Evolutionary conservation across 2,113 vertebrate species (phyloP).

Genomic region (Bos indicus): DNA sequence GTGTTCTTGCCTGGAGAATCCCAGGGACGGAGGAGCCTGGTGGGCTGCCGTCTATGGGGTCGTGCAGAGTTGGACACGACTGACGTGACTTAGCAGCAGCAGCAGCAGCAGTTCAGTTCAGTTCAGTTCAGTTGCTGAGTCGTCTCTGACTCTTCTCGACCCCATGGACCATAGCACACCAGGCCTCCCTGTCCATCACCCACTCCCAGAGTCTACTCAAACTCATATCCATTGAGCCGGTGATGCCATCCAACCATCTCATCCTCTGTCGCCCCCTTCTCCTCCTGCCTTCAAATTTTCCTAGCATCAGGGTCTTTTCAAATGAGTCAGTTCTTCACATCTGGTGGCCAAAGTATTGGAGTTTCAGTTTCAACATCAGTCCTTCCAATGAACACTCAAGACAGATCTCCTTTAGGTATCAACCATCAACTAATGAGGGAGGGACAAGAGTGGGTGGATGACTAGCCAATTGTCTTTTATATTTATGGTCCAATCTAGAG

Average conservation of each 20-base stretch:
- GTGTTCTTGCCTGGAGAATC: too few relatives aligned
- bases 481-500: background rate
- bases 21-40: too few relatives aligned
- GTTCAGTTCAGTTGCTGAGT: background rate
- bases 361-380: background rate
- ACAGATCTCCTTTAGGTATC: background rate
- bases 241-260: background rate
- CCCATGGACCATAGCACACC: background rate
- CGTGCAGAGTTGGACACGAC: too few relatives aligned
- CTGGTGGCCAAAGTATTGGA: background rate
- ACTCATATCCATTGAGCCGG: background rate
- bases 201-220: background rate
- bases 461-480: background rate
- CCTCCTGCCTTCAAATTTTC: background rate
- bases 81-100: too few relatives aligned
- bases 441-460: background rate
- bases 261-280: background rate
- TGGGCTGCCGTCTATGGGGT: too few relatives aligned
- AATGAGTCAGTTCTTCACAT: background rate
- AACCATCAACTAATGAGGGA: background rate
- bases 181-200: background rate
- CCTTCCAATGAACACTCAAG: background rate
- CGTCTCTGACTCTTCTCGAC: accelerated
- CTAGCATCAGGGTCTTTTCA: background rate
- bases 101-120: background rate